A percentile compares a stretch with the other conserved stretches of the same genome.
Conservation (phyloP, 1,140 invertebrate species). For the Spodoptera frugiperda region DNA sequence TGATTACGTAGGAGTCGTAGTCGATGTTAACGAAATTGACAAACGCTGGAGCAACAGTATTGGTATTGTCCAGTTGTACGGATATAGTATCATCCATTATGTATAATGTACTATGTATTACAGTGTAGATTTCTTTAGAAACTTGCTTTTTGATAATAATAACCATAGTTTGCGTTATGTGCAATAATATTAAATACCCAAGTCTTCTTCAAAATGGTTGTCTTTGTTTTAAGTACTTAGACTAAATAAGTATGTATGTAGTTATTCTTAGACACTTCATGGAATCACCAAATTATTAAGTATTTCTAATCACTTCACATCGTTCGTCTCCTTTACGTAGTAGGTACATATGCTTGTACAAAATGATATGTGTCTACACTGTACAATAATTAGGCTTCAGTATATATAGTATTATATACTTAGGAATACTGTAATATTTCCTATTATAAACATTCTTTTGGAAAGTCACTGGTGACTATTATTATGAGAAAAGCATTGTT, state of each 20-base stretch:
- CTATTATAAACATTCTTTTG: constrained; percentile 33
- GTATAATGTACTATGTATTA: constrained; percentile 22
- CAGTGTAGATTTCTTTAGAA: constrained; percentile 30
- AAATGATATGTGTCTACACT: constrained; percentile 47
- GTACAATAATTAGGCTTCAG: constrained; percentile 44
- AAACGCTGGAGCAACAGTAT: background rate
- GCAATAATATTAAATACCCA: constrained; percentile 29
- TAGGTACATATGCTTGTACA: constrained; percentile 32
- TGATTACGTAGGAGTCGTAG: constrained; percentile 12
- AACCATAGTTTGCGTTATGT: constrained; percentile 19
- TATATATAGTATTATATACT: constrained; percentile 39
- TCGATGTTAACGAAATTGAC: constrained; percentile 25
- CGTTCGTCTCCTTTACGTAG: constrained; percentile 29
- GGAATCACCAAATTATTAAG: constrained; percentile 1
- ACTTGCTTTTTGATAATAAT: constrained; percentile 11
- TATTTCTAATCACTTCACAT: constrained; percentile 28
- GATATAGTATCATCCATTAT: background rate
- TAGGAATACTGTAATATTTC: constrained; percentile 42
- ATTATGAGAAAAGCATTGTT: constrained; percentile 34
- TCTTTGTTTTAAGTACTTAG: constrained; percentile 41
- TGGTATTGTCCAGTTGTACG: background rate
- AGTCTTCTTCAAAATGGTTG: constrained; percentile 37
- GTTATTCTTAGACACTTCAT: constrained; percentile 33
- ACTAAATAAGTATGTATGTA: constrained; percentile 33
- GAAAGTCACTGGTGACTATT: constrained; percentile 26